A percentile compares a stretch with the other conserved stretches of the same genome.
These are phyloP conservation scores for Aphaenogaster rudis DNA, from an alignment of 1,140 invertebrate genomes.

Conservation along the genomic window DNA sequence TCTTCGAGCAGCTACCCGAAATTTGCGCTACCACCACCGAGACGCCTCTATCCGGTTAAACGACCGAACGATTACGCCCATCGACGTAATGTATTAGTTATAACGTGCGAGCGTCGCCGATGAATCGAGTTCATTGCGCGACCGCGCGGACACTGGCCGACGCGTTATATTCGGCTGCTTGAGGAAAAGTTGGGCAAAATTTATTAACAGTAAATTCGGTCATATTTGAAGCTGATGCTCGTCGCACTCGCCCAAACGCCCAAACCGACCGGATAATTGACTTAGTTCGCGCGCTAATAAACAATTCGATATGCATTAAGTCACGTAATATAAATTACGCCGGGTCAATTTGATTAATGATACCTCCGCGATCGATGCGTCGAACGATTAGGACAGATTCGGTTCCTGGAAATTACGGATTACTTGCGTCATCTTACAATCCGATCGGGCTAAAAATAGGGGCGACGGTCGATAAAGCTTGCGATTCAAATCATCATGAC, in stretches of 20 bases:
- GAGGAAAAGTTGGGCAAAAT: slow-evolving; percentile 24
- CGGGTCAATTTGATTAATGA: slow-evolving; percentile 76
- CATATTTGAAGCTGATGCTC: slow-evolving; percentile 35
- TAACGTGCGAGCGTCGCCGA: slow-evolving; percentile 25
- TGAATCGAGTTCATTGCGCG: slow-evolving; percentile 30
- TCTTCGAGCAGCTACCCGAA: slow-evolving; percentile 43
- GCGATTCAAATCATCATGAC: neutral
- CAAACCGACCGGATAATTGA: slow-evolving; percentile 69
- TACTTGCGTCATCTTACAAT: neutral
- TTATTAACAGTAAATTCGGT: slow-evolving; percentile 39
- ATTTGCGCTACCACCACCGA: slow-evolving; percentile 32
- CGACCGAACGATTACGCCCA: slow-evolving; percentile 45
- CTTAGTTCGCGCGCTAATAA: slow-evolving; percentile 74
- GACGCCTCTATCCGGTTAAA: slow-evolving; percentile 44
- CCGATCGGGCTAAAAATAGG: neutral
- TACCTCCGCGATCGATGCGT: slow-evolving; percentile 70
- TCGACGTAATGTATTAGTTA: slow-evolving; percentile 40
- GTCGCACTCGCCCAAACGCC: slow-evolving; percentile 39
- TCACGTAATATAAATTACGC: slow-evolving; percentile 76
- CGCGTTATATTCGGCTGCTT: neutral
- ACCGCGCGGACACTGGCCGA: slow-evolving; percentile 6
- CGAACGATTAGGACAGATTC: slow-evolving; percentile 66
- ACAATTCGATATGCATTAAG: slow-evolving; percentile 75
- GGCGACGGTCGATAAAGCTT: neutral
- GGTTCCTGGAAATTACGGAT: slow-evolving; percentile 17